Evolutionary conservation across 2,797 vertebrate genomes (phyloP).

Genomic region (Picus viridis): DNA sequence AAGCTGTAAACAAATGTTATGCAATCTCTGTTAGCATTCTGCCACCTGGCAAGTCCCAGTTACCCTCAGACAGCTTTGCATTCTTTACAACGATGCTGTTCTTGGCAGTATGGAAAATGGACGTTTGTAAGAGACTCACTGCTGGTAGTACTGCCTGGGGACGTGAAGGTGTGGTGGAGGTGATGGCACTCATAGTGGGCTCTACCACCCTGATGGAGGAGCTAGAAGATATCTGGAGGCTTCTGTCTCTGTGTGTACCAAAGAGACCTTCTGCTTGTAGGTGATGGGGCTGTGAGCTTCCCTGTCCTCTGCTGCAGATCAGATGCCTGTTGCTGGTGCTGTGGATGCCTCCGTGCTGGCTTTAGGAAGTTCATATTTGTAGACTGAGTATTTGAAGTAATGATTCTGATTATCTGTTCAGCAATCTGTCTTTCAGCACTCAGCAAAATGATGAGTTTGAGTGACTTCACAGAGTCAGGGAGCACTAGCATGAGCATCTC

Average conservation of each 20-base stretch:
- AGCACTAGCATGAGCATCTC: background rate
- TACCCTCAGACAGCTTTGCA: background rate
- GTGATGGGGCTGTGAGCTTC: background rate
- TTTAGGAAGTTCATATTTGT: background rate
- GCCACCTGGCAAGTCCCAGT: background rate
- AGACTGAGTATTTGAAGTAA: background rate
- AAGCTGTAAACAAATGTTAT: background rate
- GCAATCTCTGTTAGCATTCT: background rate
- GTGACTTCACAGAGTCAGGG: background rate
- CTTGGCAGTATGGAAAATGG: background rate
- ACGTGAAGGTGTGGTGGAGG: background rate
- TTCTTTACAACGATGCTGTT: background rate
- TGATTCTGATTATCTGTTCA: background rate
- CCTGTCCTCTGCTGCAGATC: background rate
- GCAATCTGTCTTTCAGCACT: background rate
- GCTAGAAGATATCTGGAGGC: background rate
- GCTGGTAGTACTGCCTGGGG: background rate
- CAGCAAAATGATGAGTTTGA: background rate
- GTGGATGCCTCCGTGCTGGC: fast-evolving
- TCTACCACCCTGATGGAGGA: background rate
- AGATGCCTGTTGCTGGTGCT: background rate
- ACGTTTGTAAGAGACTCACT: background rate
- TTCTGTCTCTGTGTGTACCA: background rate
- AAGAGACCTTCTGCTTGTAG: background rate
- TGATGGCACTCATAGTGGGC: background rate